These are phyloP conservation scores for Capricornis sumatraensis DNA, from an alignment of 2,113 vertebrate genomes.

Conservation along the genomic window DNA sequence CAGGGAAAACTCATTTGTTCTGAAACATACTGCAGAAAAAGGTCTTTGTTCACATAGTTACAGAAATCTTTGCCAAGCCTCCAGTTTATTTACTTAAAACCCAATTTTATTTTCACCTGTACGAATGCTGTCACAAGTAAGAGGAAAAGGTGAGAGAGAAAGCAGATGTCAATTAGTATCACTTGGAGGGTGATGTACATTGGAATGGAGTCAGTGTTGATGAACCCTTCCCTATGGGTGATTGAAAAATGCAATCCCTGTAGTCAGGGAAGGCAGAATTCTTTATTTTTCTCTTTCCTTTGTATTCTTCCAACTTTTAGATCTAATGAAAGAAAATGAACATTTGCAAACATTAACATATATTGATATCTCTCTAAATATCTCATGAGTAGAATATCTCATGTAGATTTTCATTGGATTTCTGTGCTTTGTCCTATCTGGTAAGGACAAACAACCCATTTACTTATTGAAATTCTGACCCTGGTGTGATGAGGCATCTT, in stretches of 20 bases:
- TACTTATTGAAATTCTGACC: not conserved
- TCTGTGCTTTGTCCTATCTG: not conserved
- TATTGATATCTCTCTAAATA: not conserved
- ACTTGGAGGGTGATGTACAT: not conserved
- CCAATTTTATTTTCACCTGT: not conserved
- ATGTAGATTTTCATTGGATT: not conserved
- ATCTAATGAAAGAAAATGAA: not conserved
- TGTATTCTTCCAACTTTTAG: not conserved
- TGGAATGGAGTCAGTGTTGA: not conserved
- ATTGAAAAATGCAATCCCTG: not conserved
- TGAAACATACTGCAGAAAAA: not conserved
- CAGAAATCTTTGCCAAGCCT: not conserved
- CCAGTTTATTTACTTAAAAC: not conserved
- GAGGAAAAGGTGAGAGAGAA: constrained; percentile 18
- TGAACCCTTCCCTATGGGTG: not conserved
- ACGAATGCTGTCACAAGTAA: not conserved
- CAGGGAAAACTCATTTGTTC: not conserved
- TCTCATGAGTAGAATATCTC: not conserved
- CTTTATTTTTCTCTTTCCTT: not conserved
- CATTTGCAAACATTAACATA: not conserved
- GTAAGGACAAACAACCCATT: not conserved
- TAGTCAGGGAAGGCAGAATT: not conserved
- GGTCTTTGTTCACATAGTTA: not conserved
- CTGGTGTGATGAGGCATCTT: not conserved
- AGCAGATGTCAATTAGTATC: not conserved